Evolutionary conservation across 2,113 vertebrate genomes (phyloP).

Genomic region (Rhinichthys klamathensis): DNA sequence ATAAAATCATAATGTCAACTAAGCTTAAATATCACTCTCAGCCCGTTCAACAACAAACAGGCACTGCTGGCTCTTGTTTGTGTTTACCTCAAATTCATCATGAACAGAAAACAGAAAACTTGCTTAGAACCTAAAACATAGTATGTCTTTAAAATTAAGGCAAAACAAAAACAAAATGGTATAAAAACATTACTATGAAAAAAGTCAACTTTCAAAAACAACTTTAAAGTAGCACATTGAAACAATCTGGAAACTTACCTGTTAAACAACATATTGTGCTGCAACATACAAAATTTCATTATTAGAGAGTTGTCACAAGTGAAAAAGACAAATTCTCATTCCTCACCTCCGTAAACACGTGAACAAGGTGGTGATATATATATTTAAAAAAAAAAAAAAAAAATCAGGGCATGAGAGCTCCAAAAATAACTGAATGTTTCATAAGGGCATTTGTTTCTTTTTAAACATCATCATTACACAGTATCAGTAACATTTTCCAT

Average conservation of each 20-base stretch:
- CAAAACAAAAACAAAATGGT: background rate
- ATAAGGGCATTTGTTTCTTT: slow-evolving; percentile 1
- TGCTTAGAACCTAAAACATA: slow-evolving; percentile 8
- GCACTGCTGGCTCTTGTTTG: background rate
- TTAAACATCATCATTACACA: background rate
- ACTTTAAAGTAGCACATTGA: background rate
- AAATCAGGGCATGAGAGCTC: background rate
- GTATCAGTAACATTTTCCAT: background rate
- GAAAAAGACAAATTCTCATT: background rate
- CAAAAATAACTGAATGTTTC: background rate
- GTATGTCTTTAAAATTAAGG: background rate
- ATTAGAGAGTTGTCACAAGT: slow-evolving; percentile 1
- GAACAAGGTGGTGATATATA: slow-evolving; percentile 1
- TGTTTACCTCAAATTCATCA: background rate
- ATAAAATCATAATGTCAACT: background rate
- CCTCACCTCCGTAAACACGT: background rate
- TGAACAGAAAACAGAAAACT: slow-evolving; percentile 13
- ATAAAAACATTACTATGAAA: background rate
- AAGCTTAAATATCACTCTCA: background rate
- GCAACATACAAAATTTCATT: slow-evolving; percentile 21
- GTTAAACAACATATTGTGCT: slow-evolving; percentile 2
- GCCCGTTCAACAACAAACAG: background rate
- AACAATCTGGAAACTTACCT: slow-evolving; percentile 6
- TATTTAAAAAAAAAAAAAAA: background rate
- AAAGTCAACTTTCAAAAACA: slow-evolving; percentile 9